Evolutionary conservation across 1,140 invertebrate species (phyloP).

Genomic region (Drosophila pseudoobscura): DNA sequence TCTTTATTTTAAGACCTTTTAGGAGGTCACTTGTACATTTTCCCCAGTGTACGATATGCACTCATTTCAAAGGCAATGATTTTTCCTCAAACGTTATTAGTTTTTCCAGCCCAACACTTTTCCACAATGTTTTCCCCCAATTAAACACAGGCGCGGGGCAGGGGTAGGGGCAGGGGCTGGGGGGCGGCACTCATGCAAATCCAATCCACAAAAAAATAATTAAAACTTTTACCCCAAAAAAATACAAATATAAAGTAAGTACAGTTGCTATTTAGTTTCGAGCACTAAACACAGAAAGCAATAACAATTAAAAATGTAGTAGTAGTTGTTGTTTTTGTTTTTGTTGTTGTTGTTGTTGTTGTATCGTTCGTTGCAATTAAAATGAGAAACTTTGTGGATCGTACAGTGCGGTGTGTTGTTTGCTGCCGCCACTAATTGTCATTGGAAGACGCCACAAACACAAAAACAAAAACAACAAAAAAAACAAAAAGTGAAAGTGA

Average conservation of each 20-base stretch:
- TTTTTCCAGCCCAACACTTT: neutral
- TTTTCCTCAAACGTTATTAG: neutral
- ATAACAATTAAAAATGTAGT: slow-evolving; percentile 48
- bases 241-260: neutral
- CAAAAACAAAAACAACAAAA: slow-evolving; percentile 14
- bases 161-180: neutral
- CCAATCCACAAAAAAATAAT: slow-evolving; percentile 8
- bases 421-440: slow-evolving; percentile 55
- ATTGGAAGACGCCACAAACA: slow-evolving; percentile 43
- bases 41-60: no score
- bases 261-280: slow-evolving; percentile 5
- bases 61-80: no score
- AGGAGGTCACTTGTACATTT: no score
- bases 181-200: slow-evolving; percentile 21
- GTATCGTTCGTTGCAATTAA: slow-evolving; percentile 51
- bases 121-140: neutral
- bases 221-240: slow-evolving; percentile 6
- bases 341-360: slow-evolving; percentile 20
- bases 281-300: neutral
- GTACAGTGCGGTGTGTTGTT: slow-evolving; percentile 4
- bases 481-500: slow-evolving; percentile 67
- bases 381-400: slow-evolving; percentile 59
- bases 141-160: slow-evolving; percentile 4
- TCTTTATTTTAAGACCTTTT: no score
- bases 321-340: slow-evolving; percentile 47